These are phyloP conservation scores for Hirtodrosophila alboralis DNA, from an alignment of 2,888 invertebrate species.

Conservation along the genomic window DNA sequence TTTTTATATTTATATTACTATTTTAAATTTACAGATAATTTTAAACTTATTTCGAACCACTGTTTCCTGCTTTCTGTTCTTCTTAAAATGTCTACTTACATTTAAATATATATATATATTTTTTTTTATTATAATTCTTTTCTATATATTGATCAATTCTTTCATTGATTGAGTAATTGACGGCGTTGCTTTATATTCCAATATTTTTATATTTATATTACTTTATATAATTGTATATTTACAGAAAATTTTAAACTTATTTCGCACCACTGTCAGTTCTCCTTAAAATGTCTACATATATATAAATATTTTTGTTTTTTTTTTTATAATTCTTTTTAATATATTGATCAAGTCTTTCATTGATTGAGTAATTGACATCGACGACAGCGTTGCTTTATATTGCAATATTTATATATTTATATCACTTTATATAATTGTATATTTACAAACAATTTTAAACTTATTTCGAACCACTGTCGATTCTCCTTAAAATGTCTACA, in stretches of 20 bases:
- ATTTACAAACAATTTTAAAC: not conserved
- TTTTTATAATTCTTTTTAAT: conserved; percentile 3
- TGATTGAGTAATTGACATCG: conserved; percentile 68
- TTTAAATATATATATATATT: no score
- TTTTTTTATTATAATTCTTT: conserved; percentile 5
- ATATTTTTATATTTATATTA: not conserved
- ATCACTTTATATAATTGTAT: no score
- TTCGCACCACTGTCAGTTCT: conserved; percentile 22
- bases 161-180: conserved; percentile 67
- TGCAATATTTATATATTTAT: no score
- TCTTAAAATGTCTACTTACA: not conserved
- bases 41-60: conserved; percentile 3
- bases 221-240: no score
- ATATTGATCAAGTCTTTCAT: conserved; percentile 29
- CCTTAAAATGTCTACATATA: not conserved
- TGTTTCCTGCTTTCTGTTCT: no score
- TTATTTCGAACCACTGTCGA: conserved; percentile 14
- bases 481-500: not conserved
- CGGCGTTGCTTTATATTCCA: conserved; percentile 48
- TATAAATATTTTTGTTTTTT: not conserved
- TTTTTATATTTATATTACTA: not conserved
- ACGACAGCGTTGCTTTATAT: conserved; percentile 47
- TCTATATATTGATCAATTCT: conserved; percentile 17
- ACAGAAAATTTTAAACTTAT: not conserved
- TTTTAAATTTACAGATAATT: no score